phyloP scores from a whole-genome alignment of 2,797 vertebrate genomes.

The Ctenopoma kingsleyae region DNA sequence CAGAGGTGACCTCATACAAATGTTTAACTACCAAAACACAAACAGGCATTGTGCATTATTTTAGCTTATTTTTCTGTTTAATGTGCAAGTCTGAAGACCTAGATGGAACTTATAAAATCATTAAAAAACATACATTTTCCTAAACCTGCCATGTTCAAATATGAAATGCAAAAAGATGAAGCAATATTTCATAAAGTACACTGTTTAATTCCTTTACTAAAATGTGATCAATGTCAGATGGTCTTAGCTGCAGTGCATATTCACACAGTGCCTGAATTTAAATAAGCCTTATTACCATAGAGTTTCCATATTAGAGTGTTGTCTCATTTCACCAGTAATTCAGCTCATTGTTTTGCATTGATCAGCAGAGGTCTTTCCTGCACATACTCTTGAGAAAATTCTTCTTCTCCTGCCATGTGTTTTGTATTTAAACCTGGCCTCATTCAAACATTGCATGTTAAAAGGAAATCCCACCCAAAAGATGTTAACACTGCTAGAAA shows the following conservation, averaged over 20 bases:
- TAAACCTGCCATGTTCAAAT: conserved; percentile 4
- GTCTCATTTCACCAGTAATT: background rate
- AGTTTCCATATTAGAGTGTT: conserved; percentile 18
- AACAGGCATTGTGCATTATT: background rate
- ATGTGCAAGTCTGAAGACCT: conserved; percentile 15
- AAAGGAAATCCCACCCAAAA: conserved; percentile 22
- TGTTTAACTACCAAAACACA: background rate
- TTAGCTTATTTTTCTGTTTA: conserved; percentile 2
- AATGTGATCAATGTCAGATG: conserved; percentile 34
- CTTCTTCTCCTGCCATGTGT: conserved; percentile 25
- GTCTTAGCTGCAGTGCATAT: background rate
- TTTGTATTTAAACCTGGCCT: conserved; percentile 37
- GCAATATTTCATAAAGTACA: background rate
- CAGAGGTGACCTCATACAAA: conserved; percentile 75
- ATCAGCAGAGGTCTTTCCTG: conserved; percentile 14
- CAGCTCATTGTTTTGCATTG: conserved; percentile 7
- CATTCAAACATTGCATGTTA: background rate
- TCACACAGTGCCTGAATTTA: conserved; percentile 10
- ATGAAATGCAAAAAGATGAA: conserved; percentile 36
- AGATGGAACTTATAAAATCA: conserved; percentile 8
- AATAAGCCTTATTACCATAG: conserved; percentile 15
- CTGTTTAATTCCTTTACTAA: conserved; percentile 5
- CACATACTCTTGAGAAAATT: background rate
- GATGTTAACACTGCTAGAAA: background rate
- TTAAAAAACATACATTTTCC: conserved; percentile 3